Conservation (phyloP, 2,113 vertebrate genomes). For the Spheniscus mendiculus region DNA sequence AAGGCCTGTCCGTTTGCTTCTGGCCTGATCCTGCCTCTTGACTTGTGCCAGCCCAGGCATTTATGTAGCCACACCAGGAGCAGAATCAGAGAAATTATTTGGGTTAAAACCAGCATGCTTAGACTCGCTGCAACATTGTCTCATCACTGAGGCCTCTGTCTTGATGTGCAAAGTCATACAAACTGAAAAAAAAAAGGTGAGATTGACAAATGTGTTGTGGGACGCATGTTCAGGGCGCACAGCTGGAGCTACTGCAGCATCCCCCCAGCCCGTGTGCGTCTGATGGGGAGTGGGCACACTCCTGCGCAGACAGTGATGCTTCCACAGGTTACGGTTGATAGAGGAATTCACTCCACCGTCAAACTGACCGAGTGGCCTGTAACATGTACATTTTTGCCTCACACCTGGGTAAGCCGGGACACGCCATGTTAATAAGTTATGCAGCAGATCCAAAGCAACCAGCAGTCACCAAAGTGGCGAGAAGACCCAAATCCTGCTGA, state of each 20-base stretch:
- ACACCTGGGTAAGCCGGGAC: neutral
- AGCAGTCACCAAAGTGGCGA: neutral
- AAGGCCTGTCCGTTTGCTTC: neutral
- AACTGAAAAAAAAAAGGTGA: neutral
- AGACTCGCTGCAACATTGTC: neutral
- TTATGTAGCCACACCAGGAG: neutral
- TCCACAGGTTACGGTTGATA: neutral
- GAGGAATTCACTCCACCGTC: neutral
- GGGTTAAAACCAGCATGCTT: neutral
- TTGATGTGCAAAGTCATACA: neutral
- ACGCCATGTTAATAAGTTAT: neutral
- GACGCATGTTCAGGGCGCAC: neutral
- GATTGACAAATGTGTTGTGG: neutral
- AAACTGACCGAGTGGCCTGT: neutral
- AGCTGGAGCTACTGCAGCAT: neutral
- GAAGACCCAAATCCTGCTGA: neutral
- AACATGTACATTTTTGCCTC: neutral
- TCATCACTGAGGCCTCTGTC: neutral
- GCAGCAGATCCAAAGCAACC: neutral
- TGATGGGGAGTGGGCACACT: neutral
- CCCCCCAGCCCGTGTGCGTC: neutral
- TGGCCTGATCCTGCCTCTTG: neutral
- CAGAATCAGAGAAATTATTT: neutral
- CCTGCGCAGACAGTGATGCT: neutral
- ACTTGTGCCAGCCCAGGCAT: neutral